Evolutionary conservation across 2,113 vertebrate species (phyloP), one percentile per base, ranked within the genome.

Genomic region (Falcunculus frontatus): DNA sequence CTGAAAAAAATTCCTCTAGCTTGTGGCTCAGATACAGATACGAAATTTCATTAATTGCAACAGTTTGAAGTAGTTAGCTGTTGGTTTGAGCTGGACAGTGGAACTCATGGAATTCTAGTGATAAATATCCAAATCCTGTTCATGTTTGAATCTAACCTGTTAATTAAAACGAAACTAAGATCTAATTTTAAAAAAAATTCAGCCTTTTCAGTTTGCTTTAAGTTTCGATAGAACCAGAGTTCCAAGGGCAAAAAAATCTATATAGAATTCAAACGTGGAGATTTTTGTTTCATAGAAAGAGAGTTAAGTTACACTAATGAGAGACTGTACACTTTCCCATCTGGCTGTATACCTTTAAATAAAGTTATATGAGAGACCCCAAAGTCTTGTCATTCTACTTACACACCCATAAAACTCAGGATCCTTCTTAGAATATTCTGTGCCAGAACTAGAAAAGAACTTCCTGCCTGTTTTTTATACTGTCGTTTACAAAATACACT

Each of bases 231-330:
- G 55, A 89, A 73, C 5, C 47, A 63, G 29, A 67, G 20, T 19
- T 42, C 13, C 5, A 53, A n/a, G 7, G 21, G 27, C 44, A 92
- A 82, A 25, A 85, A 75, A 59, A n/a, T 32, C 13, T 0, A 10
- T 5, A 14, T 0, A 55, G 16, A 84, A 75, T 29, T 84, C 42
- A 64, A 87, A 57, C 7, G 74, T 0, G 9, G 30, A 52, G 2
- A 2, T 46, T 69, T 77, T 37, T 0, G 0, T 29, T 64, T 63
- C 23, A 26, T 1, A 2, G 2, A 26, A 41, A 59, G 22, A 30
- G 13, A 59, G 14, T 25, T 25, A 75, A 39, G 13, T 49, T 86
- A 72, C 25, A 26, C 1, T 60, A 52, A 60, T 8, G 6, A 35
- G 30, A 55, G 22, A 57, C 13, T 21, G 33, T 35, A 42, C 1